phyloP scores from a whole-genome alignment of 2,113 vertebrate genomes.

The Marmota flaviventris region DNA sequence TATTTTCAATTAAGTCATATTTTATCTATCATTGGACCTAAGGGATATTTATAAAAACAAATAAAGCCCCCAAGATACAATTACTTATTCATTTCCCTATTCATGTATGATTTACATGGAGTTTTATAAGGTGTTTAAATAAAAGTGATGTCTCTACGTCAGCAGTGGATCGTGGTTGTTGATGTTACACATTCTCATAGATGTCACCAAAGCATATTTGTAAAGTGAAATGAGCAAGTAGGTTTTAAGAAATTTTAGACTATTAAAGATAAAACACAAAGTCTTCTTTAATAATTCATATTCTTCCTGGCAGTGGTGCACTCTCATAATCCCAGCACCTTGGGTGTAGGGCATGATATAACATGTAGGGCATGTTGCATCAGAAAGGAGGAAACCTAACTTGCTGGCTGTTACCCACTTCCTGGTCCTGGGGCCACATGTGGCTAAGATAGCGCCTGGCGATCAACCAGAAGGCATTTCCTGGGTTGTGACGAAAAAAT shows the following conservation, averaged over 20 bases:
- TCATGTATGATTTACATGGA: background rate
- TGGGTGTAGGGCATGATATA: too few relatives aligned
- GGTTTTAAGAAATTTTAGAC: background rate
- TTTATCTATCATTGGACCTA: background rate
- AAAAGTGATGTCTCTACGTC: background rate
- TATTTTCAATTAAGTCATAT: background rate
- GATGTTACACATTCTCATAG: background rate
- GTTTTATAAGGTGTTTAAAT: background rate
- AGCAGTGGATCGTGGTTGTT: background rate
- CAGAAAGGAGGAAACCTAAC: too few relatives aligned
- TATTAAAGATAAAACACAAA: background rate
- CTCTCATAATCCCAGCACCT: too few relatives aligned
- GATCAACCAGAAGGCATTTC: too few relatives aligned
- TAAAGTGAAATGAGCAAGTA: background rate
- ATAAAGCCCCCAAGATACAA: background rate
- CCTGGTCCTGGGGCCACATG: too few relatives aligned
- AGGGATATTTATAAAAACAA: background rate
- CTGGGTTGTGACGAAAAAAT: too few relatives aligned
- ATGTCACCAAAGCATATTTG: background rate
- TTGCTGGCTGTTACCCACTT: too few relatives aligned
- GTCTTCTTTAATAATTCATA: background rate
- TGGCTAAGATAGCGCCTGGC: too few relatives aligned
- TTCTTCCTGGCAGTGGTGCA: background rate
- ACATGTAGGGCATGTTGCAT: too few relatives aligned
- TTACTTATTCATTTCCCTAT: background rate